phyloP scores from a whole-genome alignment of 2,113 vertebrate genomes.

The Laticauda laticaudata region DNA sequence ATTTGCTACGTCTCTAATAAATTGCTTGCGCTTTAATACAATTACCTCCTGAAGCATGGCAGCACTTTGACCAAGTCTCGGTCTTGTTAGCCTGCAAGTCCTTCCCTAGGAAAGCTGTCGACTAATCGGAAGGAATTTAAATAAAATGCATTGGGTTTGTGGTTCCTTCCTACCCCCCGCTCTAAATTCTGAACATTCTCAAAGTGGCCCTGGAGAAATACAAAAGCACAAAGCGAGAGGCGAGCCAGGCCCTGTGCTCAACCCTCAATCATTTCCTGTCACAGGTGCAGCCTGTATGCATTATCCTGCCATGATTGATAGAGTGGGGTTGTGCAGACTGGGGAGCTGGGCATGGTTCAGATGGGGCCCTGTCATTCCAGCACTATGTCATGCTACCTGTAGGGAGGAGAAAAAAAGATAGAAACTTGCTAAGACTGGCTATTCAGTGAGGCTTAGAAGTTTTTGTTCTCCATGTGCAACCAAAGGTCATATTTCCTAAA shows the following conservation, averaged over 20 bases:
- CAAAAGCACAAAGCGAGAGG: slow-evolving; percentile 75
- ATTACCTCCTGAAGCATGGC: background rate
- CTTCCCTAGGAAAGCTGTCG: background rate
- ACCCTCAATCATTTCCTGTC: slow-evolving; percentile 84
- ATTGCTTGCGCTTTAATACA: slow-evolving; percentile 53
- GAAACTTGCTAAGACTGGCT: slow-evolving; percentile 61
- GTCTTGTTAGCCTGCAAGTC: background rate
- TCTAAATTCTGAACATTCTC: slow-evolving; percentile 70
- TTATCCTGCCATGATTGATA: slow-evolving; percentile 85
- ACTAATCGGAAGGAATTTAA: slow-evolving; percentile 58
- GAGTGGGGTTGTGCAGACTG: slow-evolving; percentile 74
- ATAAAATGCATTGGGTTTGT: slow-evolving; percentile 34
- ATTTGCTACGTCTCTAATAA: slow-evolving; percentile 55
- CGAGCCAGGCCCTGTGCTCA: slow-evolving; percentile 72
- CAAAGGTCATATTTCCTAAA: slow-evolving; percentile 48
- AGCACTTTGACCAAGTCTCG: slow-evolving; percentile 34
- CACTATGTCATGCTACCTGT: slow-evolving; percentile 73
- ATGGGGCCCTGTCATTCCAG: slow-evolving; percentile 71
- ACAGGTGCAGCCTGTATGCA: slow-evolving; percentile 77
- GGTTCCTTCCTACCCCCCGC: slow-evolving; percentile 32
- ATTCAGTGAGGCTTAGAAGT: slow-evolving; percentile 43
- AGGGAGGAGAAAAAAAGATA: slow-evolving; percentile 48
- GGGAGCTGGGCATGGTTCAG: slow-evolving; percentile 70
- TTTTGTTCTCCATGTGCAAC: slow-evolving; percentile 34
- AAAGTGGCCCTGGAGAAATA: slow-evolving; percentile 76